phyloP scores from a whole-genome alignment of 1,140 invertebrate genomes.

The Penaeus indicus region DNA sequence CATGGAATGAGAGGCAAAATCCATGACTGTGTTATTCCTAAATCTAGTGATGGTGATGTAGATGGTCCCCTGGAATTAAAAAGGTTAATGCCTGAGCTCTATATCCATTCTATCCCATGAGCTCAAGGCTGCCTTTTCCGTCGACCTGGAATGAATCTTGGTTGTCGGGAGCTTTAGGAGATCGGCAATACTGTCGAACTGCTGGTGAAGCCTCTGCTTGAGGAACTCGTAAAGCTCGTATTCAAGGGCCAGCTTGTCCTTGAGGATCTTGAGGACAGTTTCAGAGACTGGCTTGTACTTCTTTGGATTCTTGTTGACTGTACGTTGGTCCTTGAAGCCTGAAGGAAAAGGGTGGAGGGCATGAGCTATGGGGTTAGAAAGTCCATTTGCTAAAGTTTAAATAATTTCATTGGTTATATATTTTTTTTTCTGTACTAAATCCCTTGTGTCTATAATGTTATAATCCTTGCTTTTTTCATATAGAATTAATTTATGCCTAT shows the following conservation, averaged over 20 bases:
- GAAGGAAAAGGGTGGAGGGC: conserved; percentile 67
- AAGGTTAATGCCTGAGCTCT: conserved; percentile 25
- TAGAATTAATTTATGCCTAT: background rate
- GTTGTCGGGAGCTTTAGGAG: conserved; percentile 37
- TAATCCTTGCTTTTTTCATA: background rate
- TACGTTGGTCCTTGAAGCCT: conserved; percentile 74
- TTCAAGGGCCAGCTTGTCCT: conserved; percentile 86
- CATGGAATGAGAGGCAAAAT: no score
- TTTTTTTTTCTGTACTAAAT: no score
- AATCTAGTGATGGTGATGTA: no score
- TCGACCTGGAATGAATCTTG: conserved; percentile 27
- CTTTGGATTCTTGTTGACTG: conserved; percentile 82
- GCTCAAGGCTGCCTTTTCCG: conserved; percentile 17
- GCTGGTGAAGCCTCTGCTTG: conserved; percentile 83
- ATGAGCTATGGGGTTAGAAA: background rate
- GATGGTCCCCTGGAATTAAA: no score
- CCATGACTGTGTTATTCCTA: no score
- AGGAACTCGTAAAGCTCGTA: conserved; percentile 93
- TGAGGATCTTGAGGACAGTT: conserved; percentile 84
- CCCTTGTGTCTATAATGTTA: background rate
- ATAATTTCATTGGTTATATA: background rate
- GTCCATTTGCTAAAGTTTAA: background rate
- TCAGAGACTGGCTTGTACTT: conserved; percentile 88
- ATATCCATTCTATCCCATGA: conserved; percentile 51
- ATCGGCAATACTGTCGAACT: conserved; percentile 71